Percentiles rank a stretch among this genome's conserved stretches.
Conservation (phyloP, 2,797 vertebrate genomes). For the Chelonia mydas region DNA sequence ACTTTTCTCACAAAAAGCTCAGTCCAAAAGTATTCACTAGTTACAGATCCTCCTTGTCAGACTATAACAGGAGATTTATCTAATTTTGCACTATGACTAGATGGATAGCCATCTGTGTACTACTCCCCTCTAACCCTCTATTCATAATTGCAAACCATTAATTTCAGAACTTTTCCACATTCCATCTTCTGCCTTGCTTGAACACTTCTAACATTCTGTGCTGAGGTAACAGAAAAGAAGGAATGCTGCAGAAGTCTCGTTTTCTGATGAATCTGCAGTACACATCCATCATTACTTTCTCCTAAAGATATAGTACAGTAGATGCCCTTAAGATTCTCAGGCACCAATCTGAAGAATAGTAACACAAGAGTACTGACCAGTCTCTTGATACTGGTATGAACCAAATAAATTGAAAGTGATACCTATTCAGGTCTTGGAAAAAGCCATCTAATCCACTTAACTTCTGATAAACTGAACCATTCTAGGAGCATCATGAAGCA, state of each 20-base stretch:
- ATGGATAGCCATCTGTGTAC: slow-evolving; percentile 10
- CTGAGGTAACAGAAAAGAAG: slow-evolving; percentile 79
- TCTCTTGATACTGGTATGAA: slow-evolving; percentile 11
- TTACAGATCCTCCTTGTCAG: neutral
- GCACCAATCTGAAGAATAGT: slow-evolving; percentile 36
- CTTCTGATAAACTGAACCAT: slow-evolving; percentile 73
- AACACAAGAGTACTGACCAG: slow-evolving; percentile 49
- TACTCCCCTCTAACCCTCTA: slow-evolving; percentile 63
- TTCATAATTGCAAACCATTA: slow-evolving; percentile 13
- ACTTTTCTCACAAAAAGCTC: neutral
- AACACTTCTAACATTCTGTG: slow-evolving; percentile 35
- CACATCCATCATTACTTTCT: slow-evolving; percentile 16
- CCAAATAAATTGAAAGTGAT: slow-evolving; percentile 31
- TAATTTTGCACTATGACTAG: neutral
- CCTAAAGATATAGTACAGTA: slow-evolving; percentile 51
- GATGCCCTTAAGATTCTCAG: slow-evolving; percentile 50
- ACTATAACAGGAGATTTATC: neutral
- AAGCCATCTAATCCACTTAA: slow-evolving; percentile 66
- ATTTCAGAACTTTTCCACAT: neutral
- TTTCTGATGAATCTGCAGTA: slow-evolving; percentile 56
- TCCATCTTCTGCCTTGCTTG: slow-evolving; percentile 1
- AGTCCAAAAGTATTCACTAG: neutral
- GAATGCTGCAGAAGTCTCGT: slow-evolving; percentile 57
- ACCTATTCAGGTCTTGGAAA: slow-evolving; percentile 59
- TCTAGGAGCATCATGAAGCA: slow-evolving; percentile 78